Evolutionary conservation across 2,888 invertebrate genomes (phyloP).

Genomic region (Subacronicta megacephala): DNA sequence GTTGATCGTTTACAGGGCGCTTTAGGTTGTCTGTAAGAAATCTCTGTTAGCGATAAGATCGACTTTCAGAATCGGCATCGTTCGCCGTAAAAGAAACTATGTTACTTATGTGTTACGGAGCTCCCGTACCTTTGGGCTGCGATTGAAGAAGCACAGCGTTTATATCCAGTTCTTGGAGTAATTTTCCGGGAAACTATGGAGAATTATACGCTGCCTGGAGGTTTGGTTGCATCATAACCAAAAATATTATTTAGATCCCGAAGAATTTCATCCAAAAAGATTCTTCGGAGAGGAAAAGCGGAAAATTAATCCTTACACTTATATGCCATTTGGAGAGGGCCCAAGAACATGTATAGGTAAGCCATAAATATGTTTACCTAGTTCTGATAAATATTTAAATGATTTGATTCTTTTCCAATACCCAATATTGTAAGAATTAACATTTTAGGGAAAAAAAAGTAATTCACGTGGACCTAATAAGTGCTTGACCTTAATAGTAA

Average conservation of each 20-base stretch:
- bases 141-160: constrained; percentile 63
- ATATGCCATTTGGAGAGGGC: constrained; percentile 70
- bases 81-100: constrained; percentile 42
- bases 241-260: constrained; percentile 65
- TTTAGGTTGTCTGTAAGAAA: no score
- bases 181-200: constrained; percentile 64
- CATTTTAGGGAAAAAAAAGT: no score
- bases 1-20: no score
- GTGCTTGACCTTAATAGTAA: no score
- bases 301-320: constrained; percentile 61
- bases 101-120: constrained; percentile 54
- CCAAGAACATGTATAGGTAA: constrained; percentile 69
- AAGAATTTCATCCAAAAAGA: constrained; percentile 66
- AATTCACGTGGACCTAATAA: no score
- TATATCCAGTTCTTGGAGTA: constrained; percentile 65
- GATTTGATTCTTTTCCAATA: neutral
- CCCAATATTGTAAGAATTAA: no score
- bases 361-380: no score
- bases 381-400: no score
- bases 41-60: no score
- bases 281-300: constrained; percentile 63
- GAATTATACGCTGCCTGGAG: constrained; percentile 65
- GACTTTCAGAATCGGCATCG: no score
- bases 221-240: constrained; percentile 64
- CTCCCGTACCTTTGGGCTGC: constrained; percentile 66